Evolutionary conservation across 2,888 invertebrate genomes (phyloP).

Genomic region (Noctua janthina): DNA sequence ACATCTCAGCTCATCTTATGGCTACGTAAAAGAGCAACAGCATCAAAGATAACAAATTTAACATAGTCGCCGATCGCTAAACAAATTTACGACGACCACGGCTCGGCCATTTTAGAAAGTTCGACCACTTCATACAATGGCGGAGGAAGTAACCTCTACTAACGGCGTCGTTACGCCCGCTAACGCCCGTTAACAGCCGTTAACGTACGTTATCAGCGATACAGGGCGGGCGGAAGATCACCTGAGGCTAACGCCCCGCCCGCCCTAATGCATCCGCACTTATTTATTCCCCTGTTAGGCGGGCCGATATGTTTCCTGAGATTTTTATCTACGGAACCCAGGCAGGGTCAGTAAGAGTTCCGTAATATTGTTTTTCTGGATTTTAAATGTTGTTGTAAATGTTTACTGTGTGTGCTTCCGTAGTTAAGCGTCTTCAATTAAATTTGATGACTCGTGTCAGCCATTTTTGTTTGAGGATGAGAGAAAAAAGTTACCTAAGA

Average conservation of each 20-base stretch:
- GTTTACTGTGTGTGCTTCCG: slow-evolving; percentile 60
- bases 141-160: slow-evolving; percentile 86
- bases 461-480: slow-evolving; percentile 36
- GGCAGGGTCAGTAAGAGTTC: slow-evolving; percentile 34
- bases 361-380: slow-evolving; percentile 67
- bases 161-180: slow-evolving; percentile 87
- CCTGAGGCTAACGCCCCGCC: slow-evolving; percentile 84
- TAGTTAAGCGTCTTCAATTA: slow-evolving; percentile 62
- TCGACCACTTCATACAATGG: slow-evolving; percentile 79
- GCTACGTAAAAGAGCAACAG: slow-evolving; percentile 19
- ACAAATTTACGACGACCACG: slow-evolving; percentile 75
- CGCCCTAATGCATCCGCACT: slow-evolving; percentile 89
- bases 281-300: slow-evolving; percentile 84
- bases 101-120: slow-evolving; percentile 60
- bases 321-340: slow-evolving; percentile 76
- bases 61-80: slow-evolving; percentile 68
- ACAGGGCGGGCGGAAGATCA: slow-evolving; percentile 86
- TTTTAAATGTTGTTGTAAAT: slow-evolving; percentile 68
- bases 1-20: neutral
- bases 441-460: slow-evolving; percentile 45
- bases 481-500: slow-evolving; percentile 13
- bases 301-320: slow-evolving; percentile 85
- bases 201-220: slow-evolving; percentile 87
- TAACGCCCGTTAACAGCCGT: slow-evolving; percentile 81
- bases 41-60: slow-evolving; percentile 60